These are phyloP conservation scores for Pardalotus punctatus DNA, from an alignment of 2,113 vertebrate species.

Conservation along the genomic window DNA sequence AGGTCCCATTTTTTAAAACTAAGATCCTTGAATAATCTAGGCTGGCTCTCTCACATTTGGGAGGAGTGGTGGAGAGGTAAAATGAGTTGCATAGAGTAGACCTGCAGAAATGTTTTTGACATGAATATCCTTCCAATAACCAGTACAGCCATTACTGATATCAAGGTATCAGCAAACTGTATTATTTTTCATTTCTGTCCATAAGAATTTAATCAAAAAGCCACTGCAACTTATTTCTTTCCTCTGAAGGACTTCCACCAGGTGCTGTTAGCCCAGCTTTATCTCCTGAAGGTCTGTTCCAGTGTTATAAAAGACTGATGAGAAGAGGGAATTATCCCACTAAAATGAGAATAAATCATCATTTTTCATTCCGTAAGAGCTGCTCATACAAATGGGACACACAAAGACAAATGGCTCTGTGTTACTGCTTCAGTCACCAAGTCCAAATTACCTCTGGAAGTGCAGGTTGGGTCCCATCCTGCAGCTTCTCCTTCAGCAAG, in stretches of 20 bases:
- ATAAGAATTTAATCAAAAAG: slow-evolving; percentile 53
- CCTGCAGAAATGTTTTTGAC: slow-evolving; percentile 10
- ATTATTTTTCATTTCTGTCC: slow-evolving; percentile 37
- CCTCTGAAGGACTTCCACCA: not conserved
- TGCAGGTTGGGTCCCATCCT: not conserved
- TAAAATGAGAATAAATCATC: slow-evolving; percentile 30
- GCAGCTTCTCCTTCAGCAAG: not conserved
- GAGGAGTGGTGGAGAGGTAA: not conserved
- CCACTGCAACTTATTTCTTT: slow-evolving; percentile 16
- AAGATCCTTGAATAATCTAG: slow-evolving; percentile 2
- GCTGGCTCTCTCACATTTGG: not conserved
- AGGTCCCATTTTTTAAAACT: slow-evolving; percentile 17
- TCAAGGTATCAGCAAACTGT: not conserved
- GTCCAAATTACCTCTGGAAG: slow-evolving; percentile 11
- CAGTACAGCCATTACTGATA: not conserved
- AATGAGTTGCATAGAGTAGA: not conserved
- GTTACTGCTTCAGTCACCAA: not conserved
- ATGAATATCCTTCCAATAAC: not conserved
- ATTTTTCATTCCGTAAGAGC: slow-evolving; percentile 4
- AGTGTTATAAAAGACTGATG: slow-evolving; percentile 28
- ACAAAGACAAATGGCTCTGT: not conserved
- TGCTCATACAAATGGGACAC: not conserved
- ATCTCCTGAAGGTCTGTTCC: not conserved
- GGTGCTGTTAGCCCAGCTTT: slow-evolving; percentile 3
- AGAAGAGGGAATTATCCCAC: slow-evolving; percentile 31